Conservation (phyloP, 2,797 vertebrate genomes). For the Sarcophilus harrisii region DNA sequence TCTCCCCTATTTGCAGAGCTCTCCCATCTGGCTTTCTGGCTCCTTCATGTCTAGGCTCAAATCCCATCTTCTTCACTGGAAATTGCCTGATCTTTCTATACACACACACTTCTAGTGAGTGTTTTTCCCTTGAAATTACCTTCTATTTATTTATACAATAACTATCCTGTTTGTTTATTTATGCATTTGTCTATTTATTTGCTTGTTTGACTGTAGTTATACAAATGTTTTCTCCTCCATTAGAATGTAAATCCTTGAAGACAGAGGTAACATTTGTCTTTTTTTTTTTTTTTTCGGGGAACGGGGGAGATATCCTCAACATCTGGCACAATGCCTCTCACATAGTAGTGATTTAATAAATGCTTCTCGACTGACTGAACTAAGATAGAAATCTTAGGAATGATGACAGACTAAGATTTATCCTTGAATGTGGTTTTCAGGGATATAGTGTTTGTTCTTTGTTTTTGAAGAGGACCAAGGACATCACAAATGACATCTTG, state of each 20-base stretch:
- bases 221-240: not conserved
- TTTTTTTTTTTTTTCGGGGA: not conserved
- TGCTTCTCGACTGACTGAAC: not conserved
- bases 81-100: not conserved
- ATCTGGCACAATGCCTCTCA: not conserved
- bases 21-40: not conserved
- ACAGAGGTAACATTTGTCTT: not conserved
- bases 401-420: not conserved
- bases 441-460: not conserved
- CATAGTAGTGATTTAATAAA: not conserved
- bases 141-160: not conserved
- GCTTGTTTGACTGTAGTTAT: not conserved
- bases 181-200: not conserved
- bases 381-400: not conserved
- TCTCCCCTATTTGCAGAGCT: not conserved
- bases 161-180: not conserved
- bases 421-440: not conserved
- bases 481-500: not conserved
- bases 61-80: not conserved
- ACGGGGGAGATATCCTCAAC: not conserved
- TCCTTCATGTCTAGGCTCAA: constrained; percentile 2
- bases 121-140: not conserved
- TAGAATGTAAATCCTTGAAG: not conserved
- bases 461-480: not conserved
- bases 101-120: not conserved